These are phyloP conservation scores for Papilio helenus DNA, from an alignment of 1,140 invertebrate genomes.

Conservation along the genomic window DNA sequence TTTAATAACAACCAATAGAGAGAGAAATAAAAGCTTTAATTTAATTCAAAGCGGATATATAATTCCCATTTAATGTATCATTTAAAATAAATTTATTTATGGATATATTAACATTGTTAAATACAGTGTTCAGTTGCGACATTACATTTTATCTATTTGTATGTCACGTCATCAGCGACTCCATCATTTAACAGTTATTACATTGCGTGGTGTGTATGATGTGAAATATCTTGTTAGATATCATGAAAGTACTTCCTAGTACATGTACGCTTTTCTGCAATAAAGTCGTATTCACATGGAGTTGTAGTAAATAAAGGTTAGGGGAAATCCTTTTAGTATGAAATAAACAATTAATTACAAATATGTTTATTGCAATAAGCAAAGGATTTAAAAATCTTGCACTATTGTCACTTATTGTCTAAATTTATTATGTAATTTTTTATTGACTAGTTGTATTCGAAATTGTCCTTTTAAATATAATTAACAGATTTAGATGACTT, in stretches of 20 bases:
- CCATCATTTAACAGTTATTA: conserved; percentile 28
- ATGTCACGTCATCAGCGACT: not conserved
- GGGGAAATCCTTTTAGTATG: too few species aligned
- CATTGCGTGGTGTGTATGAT: not conserved
- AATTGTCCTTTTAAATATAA: too few species aligned
- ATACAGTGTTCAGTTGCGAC: not conserved
- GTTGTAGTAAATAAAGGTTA: not conserved
- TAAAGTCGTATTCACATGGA: not conserved
- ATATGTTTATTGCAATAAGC: too few species aligned
- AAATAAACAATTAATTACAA: too few species aligned
- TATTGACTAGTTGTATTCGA: too few species aligned
- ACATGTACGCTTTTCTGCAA: conserved; percentile 5
- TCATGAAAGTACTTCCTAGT: conserved; percentile 27
- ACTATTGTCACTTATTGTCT: too few species aligned
- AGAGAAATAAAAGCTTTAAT: too few species aligned
- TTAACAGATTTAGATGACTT: too few species aligned
- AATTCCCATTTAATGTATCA: not conserved
- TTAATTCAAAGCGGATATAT: too few species aligned
- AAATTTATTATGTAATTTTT: too few species aligned
- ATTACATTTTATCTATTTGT: conserved; percentile 19
- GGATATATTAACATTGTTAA: not conserved
- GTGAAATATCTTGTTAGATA: conserved; percentile 28
- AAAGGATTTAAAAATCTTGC: too few species aligned
- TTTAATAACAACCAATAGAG: too few species aligned
- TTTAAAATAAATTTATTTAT: not conserved